These are phyloP conservation scores for Leucoraja ocellata DNA, from an alignment of 2,797 vertebrate species.

Conservation along the genomic window DNA sequence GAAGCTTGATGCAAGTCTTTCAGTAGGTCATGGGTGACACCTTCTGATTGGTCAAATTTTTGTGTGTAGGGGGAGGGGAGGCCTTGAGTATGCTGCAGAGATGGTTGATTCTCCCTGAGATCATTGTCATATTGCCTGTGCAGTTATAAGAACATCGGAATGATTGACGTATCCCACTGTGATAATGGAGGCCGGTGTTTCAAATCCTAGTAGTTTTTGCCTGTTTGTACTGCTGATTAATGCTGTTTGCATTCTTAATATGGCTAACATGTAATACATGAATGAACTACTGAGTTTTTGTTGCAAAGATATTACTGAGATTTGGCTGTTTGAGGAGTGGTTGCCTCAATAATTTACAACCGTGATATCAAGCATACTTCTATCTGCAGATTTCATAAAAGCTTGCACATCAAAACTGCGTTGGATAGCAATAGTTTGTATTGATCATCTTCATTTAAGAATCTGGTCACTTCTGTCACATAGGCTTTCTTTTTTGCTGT, in stretches of 20 bases:
- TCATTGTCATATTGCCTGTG: conserved; percentile 65
- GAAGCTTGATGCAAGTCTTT: conserved; percentile 71
- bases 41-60: conserved; percentile 65
- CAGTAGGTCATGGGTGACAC: conserved; percentile 70
- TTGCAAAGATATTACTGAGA: conserved; percentile 63
- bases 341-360: conserved; percentile 75
- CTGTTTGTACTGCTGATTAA: conserved; percentile 71
- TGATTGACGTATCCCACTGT: conserved; percentile 68
- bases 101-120: conserved; percentile 59
- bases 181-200: conserved; percentile 67
- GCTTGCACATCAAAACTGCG: conserved; percentile 59
- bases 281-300: conserved; percentile 59
- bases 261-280: conserved; percentile 61
- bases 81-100: conserved; percentile 65
- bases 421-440: conserved; percentile 59
- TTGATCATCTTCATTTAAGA: conserved; percentile 83
- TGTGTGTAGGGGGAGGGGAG: conserved; percentile 61
- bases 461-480: conserved; percentile 78
- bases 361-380: conserved; percentile 62
- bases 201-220: conserved; percentile 60
- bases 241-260: conserved; percentile 71
- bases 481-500: conserved; percentile 80
- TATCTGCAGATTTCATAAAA: conserved; percentile 64
- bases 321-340: conserved; percentile 64
- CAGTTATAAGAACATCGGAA: conserved; percentile 59